A percentile compares a stretch with the other conserved stretches of the same genome.
Evolutionary conservation across 2,888 invertebrate genomes (phyloP).

Genomic region (Netelia virgata): DNA sequence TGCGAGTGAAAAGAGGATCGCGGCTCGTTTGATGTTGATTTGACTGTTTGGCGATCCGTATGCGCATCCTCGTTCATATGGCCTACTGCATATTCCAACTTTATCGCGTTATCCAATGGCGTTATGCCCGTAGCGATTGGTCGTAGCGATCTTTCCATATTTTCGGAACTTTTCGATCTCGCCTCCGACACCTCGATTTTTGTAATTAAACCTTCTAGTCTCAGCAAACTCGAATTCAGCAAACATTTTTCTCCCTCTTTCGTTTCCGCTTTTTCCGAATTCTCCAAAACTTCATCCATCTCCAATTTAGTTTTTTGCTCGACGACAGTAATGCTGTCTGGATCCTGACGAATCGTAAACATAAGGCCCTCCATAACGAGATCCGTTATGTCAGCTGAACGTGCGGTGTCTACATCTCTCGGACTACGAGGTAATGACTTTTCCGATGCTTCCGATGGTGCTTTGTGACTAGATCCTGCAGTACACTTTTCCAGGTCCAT

Average conservation of each 20-base stretch:
- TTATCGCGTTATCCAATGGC: background rate
- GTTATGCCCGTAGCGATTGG: constrained; percentile 1
- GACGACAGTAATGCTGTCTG: constrained; percentile 80
- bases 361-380: constrained; percentile 84
- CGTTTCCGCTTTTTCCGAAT: constrained; percentile 82
- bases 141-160: background rate
- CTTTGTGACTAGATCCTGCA: constrained; percentile 37
- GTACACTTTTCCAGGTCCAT: background rate
- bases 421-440: constrained; percentile 55
- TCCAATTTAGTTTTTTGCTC: constrained; percentile 83
- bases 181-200: constrained; percentile 78
- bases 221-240: constrained; percentile 81
- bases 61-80: constrained; percentile 5
- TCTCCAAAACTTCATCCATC: constrained; percentile 83
- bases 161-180: constrained; percentile 27
- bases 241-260: constrained; percentile 81
- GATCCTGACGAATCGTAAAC: constrained; percentile 82
- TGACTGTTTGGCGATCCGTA: background rate
- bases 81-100: background rate
- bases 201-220: constrained; percentile 81
- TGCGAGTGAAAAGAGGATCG: background rate
- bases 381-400: constrained; percentile 82
- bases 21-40: background rate
- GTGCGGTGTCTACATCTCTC: constrained; percentile 64
- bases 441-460: constrained; percentile 37